Conservation (phyloP, 2,113 vertebrate genomes). For the Phaetusa simplex region DNA sequence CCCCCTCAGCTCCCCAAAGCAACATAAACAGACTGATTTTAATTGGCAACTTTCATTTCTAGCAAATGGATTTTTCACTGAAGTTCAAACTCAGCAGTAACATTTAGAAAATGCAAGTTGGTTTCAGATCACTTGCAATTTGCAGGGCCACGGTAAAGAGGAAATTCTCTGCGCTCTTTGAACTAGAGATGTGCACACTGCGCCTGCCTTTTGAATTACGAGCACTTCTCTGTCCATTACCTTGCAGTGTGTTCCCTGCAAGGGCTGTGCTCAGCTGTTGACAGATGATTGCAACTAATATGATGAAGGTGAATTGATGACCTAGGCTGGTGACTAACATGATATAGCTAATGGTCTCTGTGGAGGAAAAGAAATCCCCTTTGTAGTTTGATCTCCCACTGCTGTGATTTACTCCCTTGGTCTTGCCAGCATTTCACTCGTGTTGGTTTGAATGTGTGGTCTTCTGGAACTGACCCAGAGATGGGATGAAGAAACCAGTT, state of each 20-base stretch:
- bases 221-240: neutral
- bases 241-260: neutral
- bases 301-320: neutral
- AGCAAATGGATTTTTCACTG: conserved; percentile 1
- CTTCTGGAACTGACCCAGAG: neutral
- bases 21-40: conserved; percentile 36
- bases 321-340: neutral
- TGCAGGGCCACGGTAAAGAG: neutral
- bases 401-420: neutral
- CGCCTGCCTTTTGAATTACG: neutral
- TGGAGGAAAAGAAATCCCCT: neutral
- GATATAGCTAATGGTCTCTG: neutral
- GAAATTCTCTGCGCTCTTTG: neutral
- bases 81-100: neutral
- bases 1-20: neutral
- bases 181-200: neutral
- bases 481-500: neutral
- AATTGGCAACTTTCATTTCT: conserved; percentile 39
- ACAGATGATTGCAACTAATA: neutral
- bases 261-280: neutral
- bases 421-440: neutral
- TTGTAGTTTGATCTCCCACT: neutral
- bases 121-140: neutral
- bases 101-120: neutral
- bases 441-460: neutral